Evolutionary conservation across 1,140 invertebrate genomes (phyloP).

Genomic region (Zaprionus africanus): DNA sequence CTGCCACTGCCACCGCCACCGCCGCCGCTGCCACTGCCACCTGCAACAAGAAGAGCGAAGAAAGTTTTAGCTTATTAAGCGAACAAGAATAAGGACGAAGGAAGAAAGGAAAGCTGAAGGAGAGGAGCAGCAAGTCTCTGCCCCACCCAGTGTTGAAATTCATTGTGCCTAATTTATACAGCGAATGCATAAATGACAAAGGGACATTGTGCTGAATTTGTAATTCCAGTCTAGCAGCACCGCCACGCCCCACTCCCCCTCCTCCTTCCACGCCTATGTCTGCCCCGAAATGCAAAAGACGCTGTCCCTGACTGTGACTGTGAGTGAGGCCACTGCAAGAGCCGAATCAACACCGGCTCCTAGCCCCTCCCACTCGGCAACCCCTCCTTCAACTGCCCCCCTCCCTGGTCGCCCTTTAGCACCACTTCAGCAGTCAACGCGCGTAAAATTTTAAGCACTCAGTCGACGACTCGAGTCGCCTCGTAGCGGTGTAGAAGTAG

Average conservation of each 20-base stretch:
- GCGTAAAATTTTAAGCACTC: conserved; percentile 77
- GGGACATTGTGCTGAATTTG: conserved; percentile 84
- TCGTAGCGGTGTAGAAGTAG: neutral
- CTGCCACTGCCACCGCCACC: conserved; percentile 55
- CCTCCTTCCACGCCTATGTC: neutral
- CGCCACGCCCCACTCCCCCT: neutral
- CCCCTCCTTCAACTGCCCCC: neutral
- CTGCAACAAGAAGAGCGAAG: conserved; percentile 40
- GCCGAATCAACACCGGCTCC: neutral
- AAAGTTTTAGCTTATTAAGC: conserved; percentile 43
- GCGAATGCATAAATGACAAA: conserved; percentile 82
- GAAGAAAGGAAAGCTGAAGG: neutral
- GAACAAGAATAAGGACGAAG: neutral
- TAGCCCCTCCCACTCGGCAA: neutral
- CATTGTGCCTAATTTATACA: conserved; percentile 84
- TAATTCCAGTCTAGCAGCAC: conserved; percentile 71
- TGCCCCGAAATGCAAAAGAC: conserved; percentile 64
- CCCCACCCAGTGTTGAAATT: conserved; percentile 64
- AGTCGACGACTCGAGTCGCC: conserved; percentile 36
- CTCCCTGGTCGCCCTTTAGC: neutral
- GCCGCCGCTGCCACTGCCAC: conserved; percentile 71
- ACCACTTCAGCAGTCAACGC: conserved; percentile 72
- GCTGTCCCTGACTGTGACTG: conserved; percentile 71
- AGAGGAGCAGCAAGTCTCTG: neutral
- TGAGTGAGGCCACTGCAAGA: conserved; percentile 67